Conservation (phyloP, 2,888 invertebrate species). For the Podabrus alpinus region DNA sequence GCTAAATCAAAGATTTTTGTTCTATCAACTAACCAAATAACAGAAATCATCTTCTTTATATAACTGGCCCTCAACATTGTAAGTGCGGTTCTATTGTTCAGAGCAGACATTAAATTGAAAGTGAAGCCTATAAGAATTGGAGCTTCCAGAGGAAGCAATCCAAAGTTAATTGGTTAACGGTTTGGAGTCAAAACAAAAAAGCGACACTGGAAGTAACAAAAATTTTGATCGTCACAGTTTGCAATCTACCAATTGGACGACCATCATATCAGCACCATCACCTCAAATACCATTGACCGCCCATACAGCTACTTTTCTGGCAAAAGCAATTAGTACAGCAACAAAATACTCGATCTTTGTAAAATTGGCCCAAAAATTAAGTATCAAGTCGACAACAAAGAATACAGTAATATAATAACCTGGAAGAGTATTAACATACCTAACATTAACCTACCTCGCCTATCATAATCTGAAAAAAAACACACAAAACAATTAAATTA, state of each 20-base stretch:
- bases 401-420: conserved; percentile 3
- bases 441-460: conserved; percentile 17
- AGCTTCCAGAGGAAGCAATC: neutral
- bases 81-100: neutral
- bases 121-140: neutral
- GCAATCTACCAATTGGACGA: neutral
- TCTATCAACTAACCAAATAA: too few relatives aligned
- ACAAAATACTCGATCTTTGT: neutral
- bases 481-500: conserved; percentile 10
- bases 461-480: conserved; percentile 31
- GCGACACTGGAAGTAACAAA: neutral
- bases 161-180: too few relatives aligned
- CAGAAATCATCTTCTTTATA: too few relatives aligned
- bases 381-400: neutral
- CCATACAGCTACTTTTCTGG: neutral
- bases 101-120: neutral
- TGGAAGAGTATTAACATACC: conserved; percentile 19
- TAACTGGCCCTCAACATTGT: too few relatives aligned
- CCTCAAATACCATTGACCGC: neutral
- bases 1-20: too few relatives aligned
- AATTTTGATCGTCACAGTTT: neutral
- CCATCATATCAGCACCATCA: neutral
- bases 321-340: neutral
- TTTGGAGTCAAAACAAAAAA: neutral
- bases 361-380: neutral